phyloP scores from a whole-genome alignment of 92 coral and sea anemone genomes.

The Heliopora coerulea region DNA sequence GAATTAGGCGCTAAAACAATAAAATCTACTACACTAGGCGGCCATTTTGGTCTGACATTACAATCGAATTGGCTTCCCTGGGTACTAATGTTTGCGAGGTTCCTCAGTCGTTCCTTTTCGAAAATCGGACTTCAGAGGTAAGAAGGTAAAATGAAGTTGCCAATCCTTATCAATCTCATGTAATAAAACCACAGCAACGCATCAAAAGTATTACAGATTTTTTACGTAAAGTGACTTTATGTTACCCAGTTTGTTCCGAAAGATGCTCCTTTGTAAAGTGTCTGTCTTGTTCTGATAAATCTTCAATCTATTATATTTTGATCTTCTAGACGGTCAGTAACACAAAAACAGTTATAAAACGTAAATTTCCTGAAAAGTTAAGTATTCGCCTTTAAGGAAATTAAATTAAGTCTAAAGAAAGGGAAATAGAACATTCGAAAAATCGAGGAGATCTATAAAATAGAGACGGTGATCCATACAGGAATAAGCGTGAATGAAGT shows the following conservation, averaged over 20 bases:
- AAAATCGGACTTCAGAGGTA: constrained; percentile 36
- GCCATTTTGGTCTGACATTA: neutral
- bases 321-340: too few relatives aligned
- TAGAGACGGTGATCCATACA: too few relatives aligned
- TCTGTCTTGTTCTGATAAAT: neutral
- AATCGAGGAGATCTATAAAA: too few relatives aligned
- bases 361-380: too few relatives aligned
- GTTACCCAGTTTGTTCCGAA: neutral
- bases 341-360: too few relatives aligned
- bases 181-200: neutral
- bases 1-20: neutral
- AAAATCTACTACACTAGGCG: neutral
- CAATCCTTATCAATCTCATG: constrained; percentile 30
- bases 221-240: neutral
- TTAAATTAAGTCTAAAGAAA: too few relatives aligned
- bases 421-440: too few relatives aligned
- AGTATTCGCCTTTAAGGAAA: too few relatives aligned
- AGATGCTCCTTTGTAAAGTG: neutral
- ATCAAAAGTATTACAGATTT: neutral
- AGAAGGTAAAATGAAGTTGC: neutral
- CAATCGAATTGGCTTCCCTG: neutral
- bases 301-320: too few relatives aligned
- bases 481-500: too few relatives aligned
- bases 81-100: constrained; percentile 13
- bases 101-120: constrained; percentile 15